Conservation (phyloP, 2,797 vertebrate genomes). For the Sebastiscus albofasciatus region DNA sequence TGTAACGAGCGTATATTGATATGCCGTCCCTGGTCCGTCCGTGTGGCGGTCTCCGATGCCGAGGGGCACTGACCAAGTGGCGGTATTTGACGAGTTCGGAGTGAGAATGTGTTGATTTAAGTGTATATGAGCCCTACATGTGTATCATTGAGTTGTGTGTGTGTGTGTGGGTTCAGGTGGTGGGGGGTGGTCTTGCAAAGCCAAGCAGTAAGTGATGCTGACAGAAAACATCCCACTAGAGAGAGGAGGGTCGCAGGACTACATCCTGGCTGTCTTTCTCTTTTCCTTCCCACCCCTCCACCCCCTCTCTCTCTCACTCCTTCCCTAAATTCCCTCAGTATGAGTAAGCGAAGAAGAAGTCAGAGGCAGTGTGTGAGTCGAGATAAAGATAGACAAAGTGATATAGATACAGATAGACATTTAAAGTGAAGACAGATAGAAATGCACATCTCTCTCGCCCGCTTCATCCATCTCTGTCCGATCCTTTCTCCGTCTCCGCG, state of each 20-base stretch:
- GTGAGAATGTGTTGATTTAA: neutral
- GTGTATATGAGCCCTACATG: neutral
- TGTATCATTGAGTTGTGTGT: neutral
- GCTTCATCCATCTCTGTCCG: slow-evolving; percentile 71
- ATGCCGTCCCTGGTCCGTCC: too few relatives aligned
- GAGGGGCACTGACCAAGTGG: too few relatives aligned
- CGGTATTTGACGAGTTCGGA: too few relatives aligned
- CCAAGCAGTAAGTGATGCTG: slow-evolving; percentile 47
- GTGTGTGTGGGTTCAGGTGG: neutral
- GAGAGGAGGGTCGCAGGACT: slow-evolving; percentile 44
- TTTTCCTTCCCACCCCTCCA: neutral
- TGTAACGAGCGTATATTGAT: too few relatives aligned
- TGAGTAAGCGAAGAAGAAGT: slow-evolving; percentile 39
- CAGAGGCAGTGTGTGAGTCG: slow-evolving; percentile 38
- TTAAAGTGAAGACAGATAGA: slow-evolving; percentile 64
- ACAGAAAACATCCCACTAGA: slow-evolving; percentile 54
- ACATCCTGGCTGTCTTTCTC: slow-evolving; percentile 30
- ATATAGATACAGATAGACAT: slow-evolving; percentile 62
- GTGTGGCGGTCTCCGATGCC: too few relatives aligned
- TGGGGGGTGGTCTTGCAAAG: slow-evolving; percentile 7
- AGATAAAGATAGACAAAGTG: slow-evolving; percentile 62
- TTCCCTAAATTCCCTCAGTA: slow-evolving; percentile 47
- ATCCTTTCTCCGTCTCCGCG: slow-evolving; percentile 36
- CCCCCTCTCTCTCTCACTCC: neutral
- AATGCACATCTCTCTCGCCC: slow-evolving; percentile 49